Base-by-base conservation (phyloP, 2,113 vertebrate species). In the Labeo catla region DNA sequence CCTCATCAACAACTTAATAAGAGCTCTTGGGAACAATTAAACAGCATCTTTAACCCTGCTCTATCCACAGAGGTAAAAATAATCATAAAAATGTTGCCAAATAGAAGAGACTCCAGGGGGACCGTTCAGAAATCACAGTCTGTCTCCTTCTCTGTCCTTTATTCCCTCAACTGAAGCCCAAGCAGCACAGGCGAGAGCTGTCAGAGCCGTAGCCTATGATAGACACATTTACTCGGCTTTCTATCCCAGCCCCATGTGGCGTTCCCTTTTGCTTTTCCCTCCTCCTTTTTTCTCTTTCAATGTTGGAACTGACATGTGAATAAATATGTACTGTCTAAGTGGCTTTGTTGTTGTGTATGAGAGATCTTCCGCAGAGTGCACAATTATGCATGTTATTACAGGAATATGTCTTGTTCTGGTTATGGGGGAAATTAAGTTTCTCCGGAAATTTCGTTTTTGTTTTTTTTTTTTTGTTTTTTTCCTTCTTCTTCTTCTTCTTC, bases 1-100 rank as follows among this genome's bases (percentile, higher is more conserved):
- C 94, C 94, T 97, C 96, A 98, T 98, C 97, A 96, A 95, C 96
- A 95, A 96, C 94, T 92, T 96, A 96, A 95, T 96, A 95, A 94
- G 95, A 94, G 93, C 97, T 96, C 97, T 13, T 89, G 98, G 96
- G 97, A 97, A 95, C 93, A 94, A 97, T 97, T 97, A 96, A 97
- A 94, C 95, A 94, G 88, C 94, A 93, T 91, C 93, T 96, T 97
- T 95, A 96, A 96, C 95, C 95, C 94, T 85, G 89, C 93, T 92
- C 74, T 86, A 95, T 94, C 95, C 95, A 81, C 93, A 93, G 93
- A 95, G 94, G 94, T 95, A 95, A 95, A 95, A 94, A 95, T 92
- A 95, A 93, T 94, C 93, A 83, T 92, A 87, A 91, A 91, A 92
- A 90, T 93, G 93, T 95, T 94, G 93, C 92, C 93, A 95, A 94